These are phyloP conservation scores for Gallinago stenura DNA, from an alignment of 2,797 vertebrate genomes.

Conservation along the genomic window DNA sequence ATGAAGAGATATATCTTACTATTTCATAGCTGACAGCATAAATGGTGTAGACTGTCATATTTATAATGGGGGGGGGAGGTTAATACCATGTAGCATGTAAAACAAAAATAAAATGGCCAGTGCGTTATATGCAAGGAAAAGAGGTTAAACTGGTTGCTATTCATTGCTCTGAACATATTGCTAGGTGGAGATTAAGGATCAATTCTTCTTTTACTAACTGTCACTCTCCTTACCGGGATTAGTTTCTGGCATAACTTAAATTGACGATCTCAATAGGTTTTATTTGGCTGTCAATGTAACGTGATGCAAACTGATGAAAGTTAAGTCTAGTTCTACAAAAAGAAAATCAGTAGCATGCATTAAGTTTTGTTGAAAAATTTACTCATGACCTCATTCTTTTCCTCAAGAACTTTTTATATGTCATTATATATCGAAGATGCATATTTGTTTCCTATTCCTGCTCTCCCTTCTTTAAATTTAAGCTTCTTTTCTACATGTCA, in stretches of 20 bases:
- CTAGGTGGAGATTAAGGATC: conserved; percentile 58
- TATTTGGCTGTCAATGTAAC: conserved; percentile 24
- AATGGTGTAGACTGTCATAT: conserved; percentile 30
- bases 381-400: not conserved
- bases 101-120: conserved; percentile 39
- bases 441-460: not conserved
- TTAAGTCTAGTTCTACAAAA: not conserved
- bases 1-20: conserved; percentile 37
- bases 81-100: conserved; percentile 10
- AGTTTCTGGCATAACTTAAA: conserved; percentile 62
- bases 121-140: conserved; percentile 16
- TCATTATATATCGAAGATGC: not conserved
- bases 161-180: conserved; percentile 32
- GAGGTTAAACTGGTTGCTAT: conserved; percentile 54
- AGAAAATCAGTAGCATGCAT: not conserved
- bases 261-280: conserved; percentile 44
- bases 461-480: not conserved
- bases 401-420: not conserved
- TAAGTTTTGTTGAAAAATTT: not conserved
- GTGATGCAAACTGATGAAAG: not conserved
- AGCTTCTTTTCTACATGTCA: not conserved
- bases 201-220: conserved; percentile 49
- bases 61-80: not conserved
- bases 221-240: conserved; percentile 29
- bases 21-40: conserved; percentile 24